These are phyloP conservation scores for Euborellia annulipes DNA, from an alignment of 1,140 invertebrate species.

Conservation along the genomic window DNA sequence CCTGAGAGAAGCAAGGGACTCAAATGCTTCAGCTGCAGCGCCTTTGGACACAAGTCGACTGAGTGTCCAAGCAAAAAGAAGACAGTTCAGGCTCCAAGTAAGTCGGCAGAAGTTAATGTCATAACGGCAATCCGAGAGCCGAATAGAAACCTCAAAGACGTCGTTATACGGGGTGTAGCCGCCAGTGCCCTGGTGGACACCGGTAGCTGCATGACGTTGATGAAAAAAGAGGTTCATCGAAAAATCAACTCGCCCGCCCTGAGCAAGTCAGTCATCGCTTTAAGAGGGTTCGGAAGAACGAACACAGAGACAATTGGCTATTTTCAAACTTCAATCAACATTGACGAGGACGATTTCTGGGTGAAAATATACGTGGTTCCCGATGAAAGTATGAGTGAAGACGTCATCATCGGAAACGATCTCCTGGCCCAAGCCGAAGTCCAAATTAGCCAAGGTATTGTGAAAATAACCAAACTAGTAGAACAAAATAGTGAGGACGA, in stretches of 20 bases:
- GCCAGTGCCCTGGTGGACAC: constrained; percentile 4
- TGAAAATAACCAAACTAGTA: neutral
- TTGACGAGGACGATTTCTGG: neutral
- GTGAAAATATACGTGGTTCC: neutral
- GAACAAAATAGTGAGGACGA: neutral
- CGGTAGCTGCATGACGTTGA: constrained; percentile 2
- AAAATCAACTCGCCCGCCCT: neutral
- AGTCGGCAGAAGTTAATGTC: neutral
- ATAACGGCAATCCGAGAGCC: neutral
- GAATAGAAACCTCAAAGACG: constrained; percentile 3
- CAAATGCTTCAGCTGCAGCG: constrained; percentile 9
- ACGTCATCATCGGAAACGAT: neutral
- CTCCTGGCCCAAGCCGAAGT: neutral
- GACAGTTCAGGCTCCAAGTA: neutral
- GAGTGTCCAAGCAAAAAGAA: neutral
- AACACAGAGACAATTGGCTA: too few species aligned
- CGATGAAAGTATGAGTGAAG: neutral
- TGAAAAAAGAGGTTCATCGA: constrained; percentile 1
- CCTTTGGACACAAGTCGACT: constrained; percentile 4
- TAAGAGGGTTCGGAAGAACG: too few species aligned
- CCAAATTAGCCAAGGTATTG: neutral
- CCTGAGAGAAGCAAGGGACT: neutral
- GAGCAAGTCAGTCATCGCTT: too few species aligned
- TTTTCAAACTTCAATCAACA: too few species aligned
- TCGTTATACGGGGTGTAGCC: neutral